Evolutionary conservation across 2,888 invertebrate genomes (phyloP).

Genomic region (Capitulum mitella): DNA sequence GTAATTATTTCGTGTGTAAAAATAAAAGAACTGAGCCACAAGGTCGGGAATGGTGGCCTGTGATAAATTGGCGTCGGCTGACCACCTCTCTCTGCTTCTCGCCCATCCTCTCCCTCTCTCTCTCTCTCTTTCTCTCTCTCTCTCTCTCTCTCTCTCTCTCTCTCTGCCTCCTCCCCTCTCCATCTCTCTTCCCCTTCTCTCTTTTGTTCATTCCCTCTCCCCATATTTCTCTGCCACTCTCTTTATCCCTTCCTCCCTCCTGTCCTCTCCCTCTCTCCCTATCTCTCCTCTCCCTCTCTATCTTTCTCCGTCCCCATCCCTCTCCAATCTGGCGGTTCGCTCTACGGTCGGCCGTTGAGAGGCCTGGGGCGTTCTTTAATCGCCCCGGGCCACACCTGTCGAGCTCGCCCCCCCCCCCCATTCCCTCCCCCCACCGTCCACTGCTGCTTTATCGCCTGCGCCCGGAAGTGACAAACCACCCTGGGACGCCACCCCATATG

Average conservation of each 20-base stretch:
- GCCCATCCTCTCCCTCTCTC: not conserved
- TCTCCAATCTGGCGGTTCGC: too few relatives aligned
- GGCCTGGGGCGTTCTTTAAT: too few relatives aligned
- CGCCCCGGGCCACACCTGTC: too few relatives aligned
- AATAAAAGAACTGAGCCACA: not conserved
- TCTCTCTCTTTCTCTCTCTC: not conserved
- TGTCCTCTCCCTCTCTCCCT: slow-evolving; percentile 30
- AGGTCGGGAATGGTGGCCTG: not conserved
- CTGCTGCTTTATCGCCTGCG: too few relatives aligned
- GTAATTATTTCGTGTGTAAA: not conserved
- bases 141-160: not conserved
- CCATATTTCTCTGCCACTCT: slow-evolving; percentile 29
- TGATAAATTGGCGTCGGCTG: not conserved
- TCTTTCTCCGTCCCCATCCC: too few relatives aligned
- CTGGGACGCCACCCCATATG: too few relatives aligned
- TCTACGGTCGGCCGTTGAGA: too few relatives aligned
- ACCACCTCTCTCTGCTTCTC: not conserved
- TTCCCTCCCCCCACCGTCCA: too few relatives aligned
- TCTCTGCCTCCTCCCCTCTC: not conserved
- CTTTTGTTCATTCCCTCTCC: slow-evolving; percentile 23
- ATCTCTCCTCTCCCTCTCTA: too few relatives aligned
- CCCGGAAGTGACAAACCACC: too few relatives aligned
- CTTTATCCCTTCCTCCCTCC: slow-evolving; percentile 31
- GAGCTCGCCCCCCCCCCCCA: too few relatives aligned
- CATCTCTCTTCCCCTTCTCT: slow-evolving; percentile 19